Percentiles rank a stretch among this genome's conserved stretches.
phyloP scores from a whole-genome alignment of 2,888 invertebrate species.

The Melinaea menophilus region DNA sequence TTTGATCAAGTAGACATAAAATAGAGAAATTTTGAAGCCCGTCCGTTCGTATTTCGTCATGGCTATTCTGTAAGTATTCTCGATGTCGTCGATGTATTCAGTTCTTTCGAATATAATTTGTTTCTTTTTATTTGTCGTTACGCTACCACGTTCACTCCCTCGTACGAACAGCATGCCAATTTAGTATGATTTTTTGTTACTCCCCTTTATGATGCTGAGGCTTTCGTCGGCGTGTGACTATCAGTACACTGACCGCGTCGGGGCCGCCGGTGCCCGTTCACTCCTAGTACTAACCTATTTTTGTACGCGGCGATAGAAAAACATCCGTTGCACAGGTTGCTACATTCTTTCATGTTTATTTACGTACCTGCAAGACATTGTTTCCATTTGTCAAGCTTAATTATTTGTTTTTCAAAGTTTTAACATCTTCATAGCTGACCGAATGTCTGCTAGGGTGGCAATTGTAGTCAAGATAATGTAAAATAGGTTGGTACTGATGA shows the following conservation, averaged over 20 bases:
- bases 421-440: slow-evolving; percentile 9
- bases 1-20: slow-evolving; percentile 63
- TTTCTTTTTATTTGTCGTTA: slow-evolving; percentile 66
- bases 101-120: slow-evolving; percentile 53
- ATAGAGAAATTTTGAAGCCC: slow-evolving; percentile 46
- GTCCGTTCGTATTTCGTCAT: slow-evolving; percentile 53
- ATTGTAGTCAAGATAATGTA: slow-evolving; percentile 30
- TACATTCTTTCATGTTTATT: slow-evolving; percentile 30
- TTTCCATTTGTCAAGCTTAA: slow-evolving; percentile 21
- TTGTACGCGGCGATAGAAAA: slow-evolving; percentile 43
- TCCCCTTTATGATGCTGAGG: slow-evolving; percentile 74
- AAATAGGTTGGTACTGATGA: slow-evolving; percentile 62
- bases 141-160: slow-evolving; percentile 77
- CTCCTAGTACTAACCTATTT: slow-evolving; percentile 73
- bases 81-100: slow-evolving; percentile 68
- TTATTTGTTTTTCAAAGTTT: slow-evolving; percentile 10
- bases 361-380: slow-evolving; percentile 27
- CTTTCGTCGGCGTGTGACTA: slow-evolving; percentile 78
- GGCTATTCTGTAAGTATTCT: slow-evolving; percentile 70
- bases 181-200: slow-evolving; percentile 67
- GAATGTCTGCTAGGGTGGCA: slow-evolving; percentile 20
- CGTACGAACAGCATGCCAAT: slow-evolving; percentile 77
- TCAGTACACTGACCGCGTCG: slow-evolving; percentile 74
- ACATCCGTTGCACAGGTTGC: slow-evolving; percentile 37
- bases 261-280: slow-evolving; percentile 66